Percentiles rank a stretch among this genome's conserved stretches.
Conservation (phyloP, 2,113 vertebrate genomes). For the Oryctolagus cuniculus region mOryCun1.1 NC_091433.1:154297001-154297500, state of each 20-base stretch:
- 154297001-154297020: conserved; percentile 92
- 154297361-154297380: conserved; percentile 94
- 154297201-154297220: conserved; percentile 91
- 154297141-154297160: conserved; percentile 86
- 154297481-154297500: conserved; percentile 99
- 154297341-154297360: conserved; percentile 93
- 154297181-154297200: conserved; percentile 93
- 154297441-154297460: conserved; percentile 93
- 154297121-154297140: conserved; percentile 95
- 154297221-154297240: conserved; percentile 97
- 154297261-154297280: conserved; percentile 93
- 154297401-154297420: conserved; percentile 96
- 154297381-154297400: conserved; percentile 94
- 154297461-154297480: conserved; percentile 96
- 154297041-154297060: conserved; percentile 90
- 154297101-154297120: conserved; percentile 93
- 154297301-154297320: conserved; percentile 96
- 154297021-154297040: conserved; percentile 93
- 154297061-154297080: conserved; percentile 92
- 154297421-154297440: conserved; percentile 98
- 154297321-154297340: conserved; percentile 95
- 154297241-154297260: conserved; percentile 94
- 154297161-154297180: conserved; percentile 94
- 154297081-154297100: conserved; percentile 94
- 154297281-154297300: conserved; percentile 93